Base-by-base conservation (phyloP, 2,888 invertebrate genomes). In the Petrolisthes manimaculis region DNA sequence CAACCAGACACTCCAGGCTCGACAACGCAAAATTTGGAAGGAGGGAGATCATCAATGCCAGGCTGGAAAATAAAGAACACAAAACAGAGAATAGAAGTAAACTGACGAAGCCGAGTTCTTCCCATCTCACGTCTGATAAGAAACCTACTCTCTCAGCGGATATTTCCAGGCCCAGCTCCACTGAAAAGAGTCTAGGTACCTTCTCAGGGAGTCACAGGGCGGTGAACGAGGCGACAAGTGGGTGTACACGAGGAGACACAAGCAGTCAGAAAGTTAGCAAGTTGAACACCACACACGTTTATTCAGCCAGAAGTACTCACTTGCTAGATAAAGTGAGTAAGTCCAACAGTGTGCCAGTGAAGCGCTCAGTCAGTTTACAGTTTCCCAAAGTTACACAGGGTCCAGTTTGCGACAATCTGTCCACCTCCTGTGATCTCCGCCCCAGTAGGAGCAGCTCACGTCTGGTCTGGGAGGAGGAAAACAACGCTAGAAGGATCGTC, bases 331-430 rank as follows among this genome's bases (percentile, higher is more conserved):
- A 74, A 6, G 61, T 51, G 55, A 61, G 56, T 6, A 89, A 89
- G 69, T 67, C 82, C 14, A 37, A 37, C 37, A 14, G 67, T 14
- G 84, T 82, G 80, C 85, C 85, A 1, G 84, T 89, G 18, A 89
- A 85, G 24, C 75, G 88, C 24, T 89, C 88, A 2, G 69, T 69
- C 24, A 89, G 88, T 71, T 71, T 89, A 12, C 88, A 89, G 69
- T 74, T 85, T 3, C 82, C 88, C 0, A 54, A 67, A 5, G 55
- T 82, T 0, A 51, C 67, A 12, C 69, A n/a, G n/a, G 37, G 37
- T 37, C 1, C 37, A 37, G 37, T 37, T 37, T 37, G 37, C 37
- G 78, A 37, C 79, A 67, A 78, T 21, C 81, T 77, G 9, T 53
- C 84, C 18, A 54, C 37, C 12, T 3, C 24, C 8, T 37, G 75